phyloP scores from a whole-genome alignment of 2,113 vertebrate species.

The Dromiciops gliroides region DNA sequence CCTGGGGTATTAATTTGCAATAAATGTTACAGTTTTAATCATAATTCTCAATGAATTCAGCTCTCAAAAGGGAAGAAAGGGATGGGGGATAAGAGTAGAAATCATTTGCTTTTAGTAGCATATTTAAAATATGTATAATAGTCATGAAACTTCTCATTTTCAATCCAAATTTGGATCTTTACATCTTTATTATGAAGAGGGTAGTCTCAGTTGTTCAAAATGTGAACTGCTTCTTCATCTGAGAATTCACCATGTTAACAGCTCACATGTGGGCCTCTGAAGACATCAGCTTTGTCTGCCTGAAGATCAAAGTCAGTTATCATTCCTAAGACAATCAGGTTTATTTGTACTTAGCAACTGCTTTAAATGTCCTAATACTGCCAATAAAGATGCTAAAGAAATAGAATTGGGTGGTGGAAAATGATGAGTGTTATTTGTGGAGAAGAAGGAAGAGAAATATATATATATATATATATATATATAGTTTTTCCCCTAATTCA shows the following conservation, averaged over 20 bases:
- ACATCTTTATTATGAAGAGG: background rate
- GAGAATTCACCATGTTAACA: background rate
- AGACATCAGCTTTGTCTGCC: background rate
- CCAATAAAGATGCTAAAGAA: background rate
- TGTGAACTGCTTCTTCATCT: background rate
- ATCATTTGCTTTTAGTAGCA: background rate
- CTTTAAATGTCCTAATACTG: background rate
- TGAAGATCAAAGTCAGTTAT: background rate
- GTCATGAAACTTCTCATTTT: background rate
- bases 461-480: too few species aligned
- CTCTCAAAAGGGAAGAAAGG: background rate
- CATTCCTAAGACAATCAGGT: background rate
- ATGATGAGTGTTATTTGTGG: background rate
- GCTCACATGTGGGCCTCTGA: background rate
- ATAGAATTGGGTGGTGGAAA: background rate
- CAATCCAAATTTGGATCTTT: background rate
- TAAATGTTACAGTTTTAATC: background rate
- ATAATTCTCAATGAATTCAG: background rate
- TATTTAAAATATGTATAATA: background rate
- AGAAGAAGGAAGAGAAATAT: background rate
- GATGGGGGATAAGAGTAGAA: background rate
- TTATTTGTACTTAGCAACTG: background rate
- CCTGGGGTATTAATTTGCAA: background rate
- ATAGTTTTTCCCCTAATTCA: background rate
- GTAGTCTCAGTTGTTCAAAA: background rate